phyloP scores from a whole-genome alignment of 2,797 vertebrate genomes.

The Alfaro cultratus region DNA sequence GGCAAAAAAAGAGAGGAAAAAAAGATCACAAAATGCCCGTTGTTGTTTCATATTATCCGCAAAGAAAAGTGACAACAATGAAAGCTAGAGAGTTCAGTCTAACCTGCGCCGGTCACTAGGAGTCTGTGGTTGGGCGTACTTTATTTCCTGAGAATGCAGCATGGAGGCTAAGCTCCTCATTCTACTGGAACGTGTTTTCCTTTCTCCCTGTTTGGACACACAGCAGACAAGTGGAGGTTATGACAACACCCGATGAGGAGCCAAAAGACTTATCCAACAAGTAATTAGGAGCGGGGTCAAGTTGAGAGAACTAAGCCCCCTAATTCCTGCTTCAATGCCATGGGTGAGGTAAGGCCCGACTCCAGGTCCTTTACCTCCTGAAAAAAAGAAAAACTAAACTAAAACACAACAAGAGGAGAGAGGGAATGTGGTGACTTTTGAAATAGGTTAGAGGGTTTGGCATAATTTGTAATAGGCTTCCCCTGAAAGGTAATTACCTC shows the following conservation, averaged over 20 bases:
- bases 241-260: constrained; percentile 79
- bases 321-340: constrained; percentile 75
- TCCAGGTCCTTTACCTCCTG: constrained; percentile 49
- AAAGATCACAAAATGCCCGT: not conserved
- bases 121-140: constrained; percentile 51
- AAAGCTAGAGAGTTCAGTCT: constrained; percentile 22
- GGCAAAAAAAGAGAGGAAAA: not conserved
- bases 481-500: not conserved
- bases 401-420: constrained; percentile 19
- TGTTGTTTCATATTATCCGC: constrained; percentile 1
- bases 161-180: constrained; percentile 70
- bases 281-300: constrained; percentile 83
- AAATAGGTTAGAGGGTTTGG: not conserved
- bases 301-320: constrained; percentile 80
- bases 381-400: constrained; percentile 1
- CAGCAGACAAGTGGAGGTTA: constrained; percentile 82
- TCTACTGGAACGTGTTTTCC: constrained; percentile 76
- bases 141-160: constrained; percentile 69
- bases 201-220: constrained; percentile 81
- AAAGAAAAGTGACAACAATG: constrained; percentile 13
- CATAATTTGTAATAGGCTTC: not conserved
- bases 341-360: constrained; percentile 67
- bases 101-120: constrained; percentile 55
- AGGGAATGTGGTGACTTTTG: not conserved
- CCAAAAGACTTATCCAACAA: constrained; percentile 81